Evolutionary conservation across 2,113 vertebrate genomes (phyloP).

Genomic region (Oceanites oceanicus): DNA sequence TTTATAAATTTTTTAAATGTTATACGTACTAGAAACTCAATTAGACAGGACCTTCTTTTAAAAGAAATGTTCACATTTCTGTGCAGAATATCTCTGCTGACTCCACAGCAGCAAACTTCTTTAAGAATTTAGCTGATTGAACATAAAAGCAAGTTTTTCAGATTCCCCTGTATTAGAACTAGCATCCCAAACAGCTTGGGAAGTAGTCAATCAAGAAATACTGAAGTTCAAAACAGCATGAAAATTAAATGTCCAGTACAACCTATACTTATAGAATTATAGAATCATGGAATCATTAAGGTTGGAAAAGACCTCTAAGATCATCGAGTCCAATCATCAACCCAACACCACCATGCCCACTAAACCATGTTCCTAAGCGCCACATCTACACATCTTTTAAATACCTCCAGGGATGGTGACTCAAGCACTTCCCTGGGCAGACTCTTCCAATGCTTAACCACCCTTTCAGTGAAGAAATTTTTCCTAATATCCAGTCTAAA

Average conservation of each 20-base stretch:
- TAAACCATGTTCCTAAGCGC: too few species aligned
- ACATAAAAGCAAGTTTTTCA: background rate
- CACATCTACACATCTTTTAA: too few species aligned
- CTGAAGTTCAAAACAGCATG: background rate
- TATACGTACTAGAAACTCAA: background rate
- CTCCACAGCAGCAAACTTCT: background rate
- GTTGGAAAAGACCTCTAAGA: too few species aligned
- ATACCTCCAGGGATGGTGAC: too few species aligned
- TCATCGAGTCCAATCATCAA: too few species aligned
- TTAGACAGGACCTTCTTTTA: background rate
- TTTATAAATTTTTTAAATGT: background rate
- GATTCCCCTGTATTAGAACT: background rate
- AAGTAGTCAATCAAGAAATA: background rate
- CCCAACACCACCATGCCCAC: too few species aligned
- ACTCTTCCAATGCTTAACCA: too few species aligned
- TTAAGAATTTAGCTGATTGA: background rate
- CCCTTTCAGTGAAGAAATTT: too few species aligned
- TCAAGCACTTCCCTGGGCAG: too few species aligned
- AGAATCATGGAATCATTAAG: too few species aligned
- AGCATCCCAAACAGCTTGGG: background rate
- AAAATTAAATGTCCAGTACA: background rate
- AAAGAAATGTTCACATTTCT: background rate
- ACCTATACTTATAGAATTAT: accelerated
- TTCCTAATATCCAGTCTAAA: too few species aligned
- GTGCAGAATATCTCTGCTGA: background rate